Base-by-base conservation (phyloP, 2,113 vertebrate genomes). In the Columbina picui region DNA sequence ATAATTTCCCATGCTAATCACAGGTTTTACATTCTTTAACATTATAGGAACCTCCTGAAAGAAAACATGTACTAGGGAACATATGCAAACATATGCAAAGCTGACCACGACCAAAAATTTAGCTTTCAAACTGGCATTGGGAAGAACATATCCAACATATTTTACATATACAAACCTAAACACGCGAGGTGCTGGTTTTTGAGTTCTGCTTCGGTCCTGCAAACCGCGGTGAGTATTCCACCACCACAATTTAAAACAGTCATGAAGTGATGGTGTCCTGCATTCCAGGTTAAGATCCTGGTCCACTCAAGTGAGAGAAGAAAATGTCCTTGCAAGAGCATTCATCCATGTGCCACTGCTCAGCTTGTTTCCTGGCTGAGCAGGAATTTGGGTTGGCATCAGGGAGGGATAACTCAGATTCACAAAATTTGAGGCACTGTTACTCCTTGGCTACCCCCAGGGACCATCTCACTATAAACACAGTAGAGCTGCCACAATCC, bases 1-100 rank as follows among this genome's bases (percentile, higher is more conserved):
- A 87, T 82, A 78, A 84, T 74, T 47, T 89, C 76, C 80, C 65
- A 22, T 87, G 90, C 49, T 96, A 96, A 95, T 96, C 86, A 90
- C 64, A 94, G 84, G 43, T 90, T 92, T 41, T 90, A 79, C 80
- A 73, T 92, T 90, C 82, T 74, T 93, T 92, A 89, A 56, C 65
- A 32, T 90, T 89, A 85, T 7, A 88, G 63, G 52, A 96, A 76
- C 45, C 52, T 70, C 90, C 76, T 78, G 53, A 78, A 94, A 89
- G 80, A 75, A 95, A 71, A 52, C 32, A 30, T 1, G 22, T 71
- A 38, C 60, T 56, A 50, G 60, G 47, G 53, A 81, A 47, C 4
- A n/a, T 1, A 53, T 22, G 39, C 60, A 84, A 81, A 88, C 30
- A 20, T 26, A 59, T 4, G 41, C 59, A 84, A 50, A 86, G 83